phyloP scores from a whole-genome alignment of 2,797 vertebrate genomes.

The Amphiprion clarkii region DNA sequence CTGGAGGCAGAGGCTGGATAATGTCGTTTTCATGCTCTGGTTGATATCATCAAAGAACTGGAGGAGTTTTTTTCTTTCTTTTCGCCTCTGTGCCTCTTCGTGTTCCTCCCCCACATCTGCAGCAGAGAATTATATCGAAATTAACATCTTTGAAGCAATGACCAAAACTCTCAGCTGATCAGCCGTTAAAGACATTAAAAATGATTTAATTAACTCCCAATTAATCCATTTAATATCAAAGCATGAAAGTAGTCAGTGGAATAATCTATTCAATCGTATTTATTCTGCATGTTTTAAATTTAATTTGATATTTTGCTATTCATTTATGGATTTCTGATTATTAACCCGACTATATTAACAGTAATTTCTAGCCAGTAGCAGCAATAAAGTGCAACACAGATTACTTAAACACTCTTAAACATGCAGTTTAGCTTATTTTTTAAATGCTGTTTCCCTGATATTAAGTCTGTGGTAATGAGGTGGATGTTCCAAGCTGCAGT shows the following conservation, averaged over 20 bases:
- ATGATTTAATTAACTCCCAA: slow-evolving; percentile 2
- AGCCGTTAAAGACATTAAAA: not conserved
- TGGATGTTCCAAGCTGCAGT: too few species aligned
- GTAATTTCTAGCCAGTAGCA: not conserved
- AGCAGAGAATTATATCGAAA: slow-evolving; percentile 17
- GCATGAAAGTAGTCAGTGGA: not conserved
- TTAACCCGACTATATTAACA: too few species aligned
- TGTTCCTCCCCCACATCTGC: slow-evolving; percentile 47
- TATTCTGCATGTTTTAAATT: not conserved
- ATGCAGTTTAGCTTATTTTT: too few species aligned
- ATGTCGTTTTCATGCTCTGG: slow-evolving; percentile 17
- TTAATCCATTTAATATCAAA: not conserved
- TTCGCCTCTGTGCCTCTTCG: not conserved
- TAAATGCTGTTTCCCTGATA: too few species aligned
- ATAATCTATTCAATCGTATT: not conserved
- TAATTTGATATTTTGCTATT: not conserved
- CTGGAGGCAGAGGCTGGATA: slow-evolving; percentile 2
- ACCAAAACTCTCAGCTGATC: not conserved
- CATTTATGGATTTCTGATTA: not conserved
- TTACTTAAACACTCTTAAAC: too few species aligned
- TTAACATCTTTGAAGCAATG: slow-evolving; percentile 6
- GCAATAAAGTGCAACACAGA: not conserved
- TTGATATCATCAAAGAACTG: slow-evolving; percentile 39
- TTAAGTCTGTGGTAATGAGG: too few species aligned
- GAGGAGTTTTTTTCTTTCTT: not conserved